These are phyloP conservation scores for Mythimna albipuncta DNA, from an alignment of 2,888 invertebrate genomes.

Conservation along the genomic window DNA sequence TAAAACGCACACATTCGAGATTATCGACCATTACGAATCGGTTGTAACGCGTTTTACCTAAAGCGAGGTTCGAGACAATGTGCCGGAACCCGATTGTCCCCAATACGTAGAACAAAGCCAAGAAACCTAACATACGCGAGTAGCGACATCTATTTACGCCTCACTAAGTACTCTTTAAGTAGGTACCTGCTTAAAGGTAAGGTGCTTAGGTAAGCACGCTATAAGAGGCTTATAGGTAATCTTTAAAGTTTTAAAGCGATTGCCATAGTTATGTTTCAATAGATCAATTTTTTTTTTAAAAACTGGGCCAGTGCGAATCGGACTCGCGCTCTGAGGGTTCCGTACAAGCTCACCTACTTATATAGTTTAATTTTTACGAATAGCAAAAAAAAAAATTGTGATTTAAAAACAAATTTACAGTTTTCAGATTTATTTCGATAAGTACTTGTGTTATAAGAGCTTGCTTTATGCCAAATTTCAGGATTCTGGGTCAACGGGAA, in stretches of 20 bases:
- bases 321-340: too few species aligned
- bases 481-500: too few species aligned
- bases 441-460: too few species aligned
- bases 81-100: slow-evolving; percentile 8
- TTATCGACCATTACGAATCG: slow-evolving; percentile 27
- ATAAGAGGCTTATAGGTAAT: neutral
- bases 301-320: too few species aligned
- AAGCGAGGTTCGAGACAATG: slow-evolving; percentile 28
- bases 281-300: too few species aligned
- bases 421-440: too few species aligned
- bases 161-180: neutral
- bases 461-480: too few species aligned
- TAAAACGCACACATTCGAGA: slow-evolving; percentile 3
- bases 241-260: neutral
- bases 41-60: slow-evolving; percentile 21
- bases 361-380: too few species aligned
- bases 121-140: neutral
- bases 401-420: too few species aligned
- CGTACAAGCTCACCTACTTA: too few species aligned
- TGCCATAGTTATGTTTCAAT: neutral
- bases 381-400: too few species aligned
- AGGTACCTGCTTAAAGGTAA: neutral
- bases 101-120: slow-evolving; percentile 26
- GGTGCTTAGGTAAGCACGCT: neutral
- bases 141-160: neutral